Percentiles rank a stretch among this genome's conserved stretches.
Conservation (phyloP, 1,140 invertebrate species). For the Eubasilissa regina region DNA sequence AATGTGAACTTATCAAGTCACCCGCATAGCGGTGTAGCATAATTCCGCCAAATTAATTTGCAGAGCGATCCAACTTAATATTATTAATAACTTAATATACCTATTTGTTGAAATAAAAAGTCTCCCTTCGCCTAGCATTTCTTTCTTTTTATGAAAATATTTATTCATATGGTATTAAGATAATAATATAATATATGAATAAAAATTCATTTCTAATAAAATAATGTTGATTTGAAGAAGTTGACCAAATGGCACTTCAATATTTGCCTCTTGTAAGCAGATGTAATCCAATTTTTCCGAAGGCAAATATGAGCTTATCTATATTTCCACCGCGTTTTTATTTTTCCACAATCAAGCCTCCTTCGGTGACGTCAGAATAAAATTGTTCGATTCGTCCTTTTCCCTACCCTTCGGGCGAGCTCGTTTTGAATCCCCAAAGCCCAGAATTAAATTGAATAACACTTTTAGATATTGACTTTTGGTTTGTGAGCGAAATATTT, state of each 20-base stretch:
- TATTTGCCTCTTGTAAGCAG: background rate
- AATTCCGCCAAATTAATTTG: no score
- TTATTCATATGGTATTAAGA: no score
- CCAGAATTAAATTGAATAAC: conserved; percentile 26
- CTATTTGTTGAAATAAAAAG: no score
- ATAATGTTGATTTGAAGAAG: no score
- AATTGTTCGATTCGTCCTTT: conserved; percentile 14
- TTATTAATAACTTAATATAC: no score
- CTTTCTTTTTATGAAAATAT: no score
- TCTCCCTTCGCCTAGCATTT: no score
- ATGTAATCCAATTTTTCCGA: background rate
- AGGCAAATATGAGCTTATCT: conserved; percentile 6
- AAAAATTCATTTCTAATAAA: no score
- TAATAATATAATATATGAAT: no score
- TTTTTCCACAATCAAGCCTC: conserved; percentile 11
- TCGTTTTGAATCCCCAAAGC: conserved; percentile 20
- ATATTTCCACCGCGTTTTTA: background rate
- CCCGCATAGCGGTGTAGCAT: no score
- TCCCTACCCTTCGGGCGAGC: background rate
- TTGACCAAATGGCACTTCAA: background rate
- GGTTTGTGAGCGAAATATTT: conserved; percentile 18
- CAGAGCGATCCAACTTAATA: no score
- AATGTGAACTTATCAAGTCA: no score
- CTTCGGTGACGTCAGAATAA: background rate
- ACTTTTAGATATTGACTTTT: conserved; percentile 24